Percentiles rank a stretch among this genome's conserved stretches.
phyloP scores from a whole-genome alignment of 2,888 invertebrate genomes.

The Bellardia bayeri region DNA sequence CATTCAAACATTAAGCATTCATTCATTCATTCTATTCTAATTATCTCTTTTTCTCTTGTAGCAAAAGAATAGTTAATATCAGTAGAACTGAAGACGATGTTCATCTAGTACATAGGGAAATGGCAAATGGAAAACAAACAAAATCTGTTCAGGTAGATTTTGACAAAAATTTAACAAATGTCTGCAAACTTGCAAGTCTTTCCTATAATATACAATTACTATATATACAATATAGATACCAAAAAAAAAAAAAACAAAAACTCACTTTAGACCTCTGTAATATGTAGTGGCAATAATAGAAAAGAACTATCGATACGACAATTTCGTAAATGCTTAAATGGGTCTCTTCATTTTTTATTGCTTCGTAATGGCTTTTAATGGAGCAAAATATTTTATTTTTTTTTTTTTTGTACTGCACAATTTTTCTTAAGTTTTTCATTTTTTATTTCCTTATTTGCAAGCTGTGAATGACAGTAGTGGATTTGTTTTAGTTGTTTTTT shows the following conservation, averaged over 20 bases:
- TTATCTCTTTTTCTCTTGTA: slow-evolving; percentile 85
- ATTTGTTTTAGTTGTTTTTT: slow-evolving; percentile 35
- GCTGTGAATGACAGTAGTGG: slow-evolving; percentile 59
- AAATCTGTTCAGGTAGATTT: slow-evolving; percentile 89
- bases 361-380: slow-evolving; percentile 20
- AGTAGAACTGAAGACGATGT: slow-evolving; percentile 90
- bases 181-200: slow-evolving; percentile 41
- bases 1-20: slow-evolving; percentile 18
- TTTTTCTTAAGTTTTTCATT: slow-evolving; percentile 77
- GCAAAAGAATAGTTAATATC: slow-evolving; percentile 90
- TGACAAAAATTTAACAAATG: slow-evolving; percentile 70
- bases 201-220: slow-evolving; percentile 30
- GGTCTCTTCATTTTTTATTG: slow-evolving; percentile 46
- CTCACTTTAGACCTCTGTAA: slow-evolving; percentile 65
- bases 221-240: background rate
- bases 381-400: slow-evolving; percentile 27
- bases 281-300: slow-evolving; percentile 57
- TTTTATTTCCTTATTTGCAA: slow-evolving; percentile 77
- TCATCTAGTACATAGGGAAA: slow-evolving; percentile 90
- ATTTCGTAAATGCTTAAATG: slow-evolving; percentile 33
- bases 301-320: background rate
- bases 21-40: slow-evolving; percentile 71
- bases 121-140: slow-evolving; percentile 89
- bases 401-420: slow-evolving; percentile 71
- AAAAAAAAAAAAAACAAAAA: background rate